Conservation (phyloP, 2,113 vertebrate species). For the Eurypyga helias region DNA sequence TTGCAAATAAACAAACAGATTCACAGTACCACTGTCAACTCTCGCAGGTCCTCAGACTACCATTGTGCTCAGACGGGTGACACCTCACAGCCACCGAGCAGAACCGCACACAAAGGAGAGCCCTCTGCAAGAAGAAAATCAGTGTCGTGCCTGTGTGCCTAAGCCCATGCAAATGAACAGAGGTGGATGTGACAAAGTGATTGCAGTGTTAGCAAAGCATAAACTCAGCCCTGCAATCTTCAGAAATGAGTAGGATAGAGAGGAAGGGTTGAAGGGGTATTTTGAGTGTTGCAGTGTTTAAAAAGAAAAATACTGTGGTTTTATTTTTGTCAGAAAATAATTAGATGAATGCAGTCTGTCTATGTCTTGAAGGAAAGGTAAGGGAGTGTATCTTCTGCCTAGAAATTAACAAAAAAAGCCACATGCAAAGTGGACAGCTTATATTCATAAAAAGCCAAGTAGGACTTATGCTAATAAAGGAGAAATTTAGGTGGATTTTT, state of each 20-base stretch:
- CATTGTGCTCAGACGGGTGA: accelerated
- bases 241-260: accelerated
- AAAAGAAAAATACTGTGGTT: neutral
- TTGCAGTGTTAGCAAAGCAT: neutral
- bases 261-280: neutral
- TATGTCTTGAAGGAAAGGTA: neutral
- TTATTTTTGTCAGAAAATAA: neutral
- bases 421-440: neutral
- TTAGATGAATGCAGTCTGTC: neutral
- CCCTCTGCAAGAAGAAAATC: neutral
- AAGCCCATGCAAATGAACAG: neutral
- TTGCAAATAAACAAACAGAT: neutral
- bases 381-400: neutral
- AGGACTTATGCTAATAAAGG: neutral
- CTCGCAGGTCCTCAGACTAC: neutral
- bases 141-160: accelerated
- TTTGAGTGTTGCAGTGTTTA: neutral
- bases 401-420: neutral
- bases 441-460: neutral
- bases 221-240: neutral
- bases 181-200: no score
- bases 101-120: neutral
- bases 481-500: neutral
- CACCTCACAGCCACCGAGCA: neutral
- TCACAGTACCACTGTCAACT: neutral